These are phyloP conservation scores for Tinea pellionella DNA, from an alignment of 2,888 invertebrate species.

Conservation along the genomic window DNA sequence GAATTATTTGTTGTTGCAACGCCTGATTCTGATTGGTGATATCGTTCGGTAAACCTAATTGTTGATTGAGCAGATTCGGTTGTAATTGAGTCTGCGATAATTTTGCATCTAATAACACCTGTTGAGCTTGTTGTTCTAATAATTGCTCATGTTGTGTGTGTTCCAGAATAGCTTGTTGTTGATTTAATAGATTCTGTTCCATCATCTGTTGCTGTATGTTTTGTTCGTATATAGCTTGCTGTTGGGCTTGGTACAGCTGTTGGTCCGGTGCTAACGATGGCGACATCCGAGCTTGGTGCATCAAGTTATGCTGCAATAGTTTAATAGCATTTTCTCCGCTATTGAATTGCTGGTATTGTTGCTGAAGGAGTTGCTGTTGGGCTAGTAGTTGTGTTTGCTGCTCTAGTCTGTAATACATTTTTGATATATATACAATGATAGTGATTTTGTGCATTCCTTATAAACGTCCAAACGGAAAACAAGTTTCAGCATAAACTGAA, in stretches of 20 bases:
- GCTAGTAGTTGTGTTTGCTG: conserved; percentile 55
- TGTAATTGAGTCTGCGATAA: conserved; percentile 41
- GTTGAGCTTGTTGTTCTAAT: conserved; percentile 47
- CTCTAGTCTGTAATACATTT: conserved; percentile 35
- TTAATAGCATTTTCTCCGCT: conserved; percentile 67
- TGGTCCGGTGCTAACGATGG: conserved; percentile 35
- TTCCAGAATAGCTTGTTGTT: conserved; percentile 49
- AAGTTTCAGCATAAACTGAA: too few relatives aligned
- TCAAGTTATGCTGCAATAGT: conserved; percentile 68
- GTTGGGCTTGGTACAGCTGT: conserved; percentile 41
- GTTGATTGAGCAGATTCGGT: conserved; percentile 41
- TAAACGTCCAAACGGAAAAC: too few relatives aligned
- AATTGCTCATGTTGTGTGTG: conserved; percentile 41
- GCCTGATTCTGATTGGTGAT: conserved; percentile 57
- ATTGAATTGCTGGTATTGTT: conserved; percentile 65
- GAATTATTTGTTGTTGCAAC: conserved; percentile 65
- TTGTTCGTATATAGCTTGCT: conserved; percentile 29
- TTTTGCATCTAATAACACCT: conserved; percentile 36
- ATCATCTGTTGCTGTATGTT: conserved; percentile 53
- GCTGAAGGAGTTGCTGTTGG: conserved; percentile 58
- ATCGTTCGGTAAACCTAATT: conserved; percentile 39
- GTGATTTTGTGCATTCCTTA: too few relatives aligned
- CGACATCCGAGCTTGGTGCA: conserved; percentile 59
- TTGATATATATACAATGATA: background rate
- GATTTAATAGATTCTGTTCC: conserved; percentile 59